Percentiles rank a stretch among this genome's conserved stretches.
phyloP scores from a whole-genome alignment of 2,797 vertebrate genomes.

The Natrix natrix region DNA sequence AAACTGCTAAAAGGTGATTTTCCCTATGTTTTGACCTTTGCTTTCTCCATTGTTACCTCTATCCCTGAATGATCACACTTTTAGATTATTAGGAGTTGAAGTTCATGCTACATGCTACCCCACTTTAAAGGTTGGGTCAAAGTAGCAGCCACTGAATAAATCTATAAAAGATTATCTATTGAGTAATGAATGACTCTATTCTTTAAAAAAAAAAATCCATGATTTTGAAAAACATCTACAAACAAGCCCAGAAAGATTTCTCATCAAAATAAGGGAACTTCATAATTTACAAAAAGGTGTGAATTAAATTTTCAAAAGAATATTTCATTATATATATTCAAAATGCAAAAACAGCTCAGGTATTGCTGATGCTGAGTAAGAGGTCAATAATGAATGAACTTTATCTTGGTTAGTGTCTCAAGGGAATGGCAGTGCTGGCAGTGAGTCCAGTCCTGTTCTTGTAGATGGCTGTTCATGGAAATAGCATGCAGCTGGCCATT shows the following conservation, averaged over 20 bases:
- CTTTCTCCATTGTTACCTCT: conserved; percentile 46
- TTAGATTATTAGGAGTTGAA: conserved; percentile 54
- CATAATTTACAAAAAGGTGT: background rate
- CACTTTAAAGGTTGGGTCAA: conserved; percentile 57
- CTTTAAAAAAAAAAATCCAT: conserved; percentile 26
- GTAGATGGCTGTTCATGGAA: background rate
- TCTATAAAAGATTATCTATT: conserved; percentile 52
- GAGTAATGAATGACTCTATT: conserved; percentile 47
- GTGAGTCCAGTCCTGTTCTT: background rate
- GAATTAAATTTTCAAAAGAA: background rate
- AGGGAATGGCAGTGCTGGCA: background rate
- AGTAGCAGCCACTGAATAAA: conserved; percentile 52
- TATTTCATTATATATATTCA: background rate
- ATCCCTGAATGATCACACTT: conserved; percentile 57
- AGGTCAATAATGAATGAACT: background rate
- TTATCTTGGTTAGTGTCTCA: background rate
- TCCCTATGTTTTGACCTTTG: conserved; percentile 59
- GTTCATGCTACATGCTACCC: conserved; percentile 44
- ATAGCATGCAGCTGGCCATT: background rate
- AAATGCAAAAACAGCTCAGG: background rate
- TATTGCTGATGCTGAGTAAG: background rate
- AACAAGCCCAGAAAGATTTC: conserved; percentile 4
- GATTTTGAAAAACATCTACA: conserved; percentile 33
- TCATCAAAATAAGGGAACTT: background rate
- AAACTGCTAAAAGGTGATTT: conserved; percentile 59